A percentile compares a stretch with the other conserved stretches of the same genome.
Evolutionary conservation across 2,888 invertebrate genomes (phyloP).

Genomic region (Calephelis perditalis): DNA sequence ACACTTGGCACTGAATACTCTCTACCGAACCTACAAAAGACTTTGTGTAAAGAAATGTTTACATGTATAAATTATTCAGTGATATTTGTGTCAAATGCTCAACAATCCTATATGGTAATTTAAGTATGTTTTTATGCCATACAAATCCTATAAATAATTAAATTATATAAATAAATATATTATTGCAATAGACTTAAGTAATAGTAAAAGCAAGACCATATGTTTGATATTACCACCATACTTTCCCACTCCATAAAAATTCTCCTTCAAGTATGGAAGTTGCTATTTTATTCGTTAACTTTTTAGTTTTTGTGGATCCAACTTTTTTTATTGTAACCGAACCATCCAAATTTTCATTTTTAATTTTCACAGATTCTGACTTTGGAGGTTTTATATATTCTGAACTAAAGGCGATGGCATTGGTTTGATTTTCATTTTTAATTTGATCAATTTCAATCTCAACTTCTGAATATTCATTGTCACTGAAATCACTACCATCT

Average conservation of each 20-base stretch:
- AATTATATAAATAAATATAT: no score
- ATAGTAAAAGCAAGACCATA: not conserved
- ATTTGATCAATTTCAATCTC: constrained; percentile 38
- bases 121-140: no score
- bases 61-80: no score
- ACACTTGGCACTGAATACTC: no score
- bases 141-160: no score
- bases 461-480: constrained; percentile 30
- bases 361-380: not conserved
- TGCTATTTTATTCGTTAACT: constrained; percentile 47
- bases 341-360: constrained; percentile 24
- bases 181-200: no score
- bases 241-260: constrained; percentile 58
- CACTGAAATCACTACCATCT: constrained; percentile 23
- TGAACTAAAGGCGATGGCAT: constrained; percentile 24
- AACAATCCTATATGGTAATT: no score
- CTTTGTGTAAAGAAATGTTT: no score
- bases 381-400: constrained; percentile 20
- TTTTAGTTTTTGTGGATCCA: constrained; percentile 28
- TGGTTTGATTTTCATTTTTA: constrained; percentile 39
- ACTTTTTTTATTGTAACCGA: constrained; percentile 25
- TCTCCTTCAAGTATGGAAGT: constrained; percentile 62
- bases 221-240: constrained; percentile 59
- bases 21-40: no score
- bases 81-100: no score